These are phyloP conservation scores for Epirrita christyi DNA, from an alignment of 2,888 invertebrate genomes.

Conservation along the genomic window DNA sequence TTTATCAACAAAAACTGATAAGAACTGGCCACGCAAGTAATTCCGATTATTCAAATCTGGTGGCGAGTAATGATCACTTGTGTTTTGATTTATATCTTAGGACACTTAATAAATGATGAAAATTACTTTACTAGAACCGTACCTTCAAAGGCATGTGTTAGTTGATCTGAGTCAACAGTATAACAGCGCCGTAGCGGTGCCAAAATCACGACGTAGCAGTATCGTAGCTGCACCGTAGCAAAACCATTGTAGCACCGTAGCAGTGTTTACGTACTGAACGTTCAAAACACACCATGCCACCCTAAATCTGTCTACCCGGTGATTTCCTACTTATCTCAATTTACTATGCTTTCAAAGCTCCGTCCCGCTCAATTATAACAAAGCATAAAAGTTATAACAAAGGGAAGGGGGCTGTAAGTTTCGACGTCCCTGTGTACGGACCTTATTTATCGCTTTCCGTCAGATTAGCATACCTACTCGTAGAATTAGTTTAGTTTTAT, in stretches of 20 bases:
- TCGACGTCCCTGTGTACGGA: conserved; percentile 50
- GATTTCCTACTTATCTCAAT: conserved; percentile 18
- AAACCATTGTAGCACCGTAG: background rate
- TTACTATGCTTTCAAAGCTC: conserved; percentile 11
- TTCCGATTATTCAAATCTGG: no score
- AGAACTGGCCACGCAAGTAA: no score
- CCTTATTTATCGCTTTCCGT: conserved; percentile 62
- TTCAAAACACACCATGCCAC: background rate
- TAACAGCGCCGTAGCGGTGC: no score
- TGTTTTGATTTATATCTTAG: no score
- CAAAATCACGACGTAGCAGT: no score
- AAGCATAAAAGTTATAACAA: conserved; percentile 61
- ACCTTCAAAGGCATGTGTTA: no score
- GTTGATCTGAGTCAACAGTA: no score
- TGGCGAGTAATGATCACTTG: no score
- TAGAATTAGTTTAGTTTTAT: conserved; percentile 31
- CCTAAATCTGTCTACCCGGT: conserved; percentile 4
- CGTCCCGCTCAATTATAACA: conserved; percentile 53
- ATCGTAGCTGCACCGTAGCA: no score
- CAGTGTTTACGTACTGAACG: background rate
- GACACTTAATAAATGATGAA: no score
- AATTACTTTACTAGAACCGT: no score
- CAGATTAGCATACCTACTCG: conserved; percentile 55
- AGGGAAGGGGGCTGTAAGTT: conserved; percentile 54
- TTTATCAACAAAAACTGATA: no score